Percentiles rank a stretch among this genome's conserved stretches.
Conservation (phyloP, 2,113 vertebrate species). For the Loxodonta africana region DNA sequence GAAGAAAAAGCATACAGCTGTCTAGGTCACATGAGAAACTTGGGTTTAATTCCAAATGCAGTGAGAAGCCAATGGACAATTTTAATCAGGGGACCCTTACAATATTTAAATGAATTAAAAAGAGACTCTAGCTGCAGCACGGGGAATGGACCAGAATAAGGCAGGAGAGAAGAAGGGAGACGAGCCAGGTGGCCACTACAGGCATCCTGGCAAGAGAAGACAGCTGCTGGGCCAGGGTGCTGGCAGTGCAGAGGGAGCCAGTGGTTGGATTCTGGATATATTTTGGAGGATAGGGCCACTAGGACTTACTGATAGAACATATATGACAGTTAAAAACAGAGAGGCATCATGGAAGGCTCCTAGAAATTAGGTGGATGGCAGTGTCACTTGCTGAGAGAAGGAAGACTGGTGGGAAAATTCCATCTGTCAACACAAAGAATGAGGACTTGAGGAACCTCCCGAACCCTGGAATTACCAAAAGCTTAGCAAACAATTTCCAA, state of each 20-base stretch:
- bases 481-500: background rate
- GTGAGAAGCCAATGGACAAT: background rate
- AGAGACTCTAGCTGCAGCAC: background rate
- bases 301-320: background rate
- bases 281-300: background rate
- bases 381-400: background rate
- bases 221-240: fast-evolving
- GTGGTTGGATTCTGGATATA: fast-evolving
- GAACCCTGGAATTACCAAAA: background rate
- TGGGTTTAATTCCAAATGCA: background rate
- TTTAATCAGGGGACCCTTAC: background rate
- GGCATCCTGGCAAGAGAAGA: too few relatives aligned
- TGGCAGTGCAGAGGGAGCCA: fast-evolving
- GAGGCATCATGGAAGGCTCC: background rate
- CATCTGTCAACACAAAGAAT: background rate
- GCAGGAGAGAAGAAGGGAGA: too few relatives aligned
- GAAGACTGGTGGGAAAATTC: background rate
- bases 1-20: background rate
- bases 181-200: background rate
- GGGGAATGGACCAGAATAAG: background rate
- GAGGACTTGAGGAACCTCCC: background rate
- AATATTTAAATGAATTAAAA: background rate
- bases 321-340: fast-evolving
- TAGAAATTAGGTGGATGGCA: fast-evolving
- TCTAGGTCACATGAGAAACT: fast-evolving